Conservation (phyloP, 2,113 vertebrate species). For the Prunella fulvescens region DNA sequence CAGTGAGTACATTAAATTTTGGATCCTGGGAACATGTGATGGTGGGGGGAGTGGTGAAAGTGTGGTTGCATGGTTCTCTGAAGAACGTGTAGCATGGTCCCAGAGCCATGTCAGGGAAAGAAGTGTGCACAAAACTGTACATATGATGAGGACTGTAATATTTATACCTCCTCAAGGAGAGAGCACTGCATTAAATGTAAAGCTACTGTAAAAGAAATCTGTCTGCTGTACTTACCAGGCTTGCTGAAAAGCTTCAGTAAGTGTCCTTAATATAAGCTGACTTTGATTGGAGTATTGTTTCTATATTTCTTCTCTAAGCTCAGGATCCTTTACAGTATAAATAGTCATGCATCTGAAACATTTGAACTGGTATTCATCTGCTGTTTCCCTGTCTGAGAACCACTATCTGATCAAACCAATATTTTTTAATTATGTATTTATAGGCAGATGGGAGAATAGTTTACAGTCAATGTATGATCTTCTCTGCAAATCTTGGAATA, state of each 20-base stretch:
- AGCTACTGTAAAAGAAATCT: background rate
- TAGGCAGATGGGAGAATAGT: slow-evolving; percentile 69
- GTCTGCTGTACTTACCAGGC: background rate
- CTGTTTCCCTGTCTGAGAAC: slow-evolving; percentile 57
- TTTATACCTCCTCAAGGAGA: background rate
- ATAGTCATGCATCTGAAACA: slow-evolving; percentile 56
- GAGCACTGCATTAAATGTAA: background rate
- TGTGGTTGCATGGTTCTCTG: background rate
- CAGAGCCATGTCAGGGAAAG: background rate
- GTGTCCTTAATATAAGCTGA: background rate
- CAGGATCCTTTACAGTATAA: slow-evolving; percentile 64
- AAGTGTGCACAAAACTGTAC: background rate
- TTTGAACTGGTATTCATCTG: slow-evolving; percentile 67
- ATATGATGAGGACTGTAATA: background rate
- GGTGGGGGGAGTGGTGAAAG: background rate
- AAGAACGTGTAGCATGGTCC: rapidly evolving
- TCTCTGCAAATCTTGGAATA: slow-evolving; percentile 66
- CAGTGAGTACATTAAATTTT: slow-evolving; percentile 51
- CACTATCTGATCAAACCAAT: slow-evolving; percentile 74
- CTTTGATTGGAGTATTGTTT: slow-evolving; percentile 38
- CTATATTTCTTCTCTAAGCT: slow-evolving; percentile 45
- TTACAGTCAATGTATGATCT: slow-evolving; percentile 70
- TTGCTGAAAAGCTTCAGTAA: background rate
- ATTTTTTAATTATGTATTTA: slow-evolving; percentile 77
- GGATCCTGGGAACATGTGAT: background rate